Base-by-base conservation (phyloP, 2,113 vertebrate genomes). In the Tonatia bakeri region DNA sequence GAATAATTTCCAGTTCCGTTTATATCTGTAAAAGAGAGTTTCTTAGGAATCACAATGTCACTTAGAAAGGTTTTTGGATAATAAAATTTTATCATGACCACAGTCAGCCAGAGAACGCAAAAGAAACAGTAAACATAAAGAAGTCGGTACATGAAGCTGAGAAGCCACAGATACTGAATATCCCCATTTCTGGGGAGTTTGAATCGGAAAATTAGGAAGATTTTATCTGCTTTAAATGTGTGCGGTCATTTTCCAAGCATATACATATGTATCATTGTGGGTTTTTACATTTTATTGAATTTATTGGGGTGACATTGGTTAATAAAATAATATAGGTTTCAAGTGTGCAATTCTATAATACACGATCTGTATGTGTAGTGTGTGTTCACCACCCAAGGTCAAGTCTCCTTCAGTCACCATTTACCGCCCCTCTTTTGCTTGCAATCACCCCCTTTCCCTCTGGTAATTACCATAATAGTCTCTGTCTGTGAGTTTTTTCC, bases 31-130 rank as follows among this genome's bases (percentile, higher is more conserved):
- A 54, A 79, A 87, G 19, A 72, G 10, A 22, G 5, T 64, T 22
- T 38, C 12, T 12, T 50, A 77, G 13, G 33, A 81, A 95, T 91
- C 45, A 65, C 67, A 86, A n/a, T 47, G 47, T n/a, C 38, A 67
- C 83, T 93, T 86, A 77, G 59, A 92, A 92, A 94, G 33, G 83
- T 84, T 56, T 75, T 87, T 31, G 43, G 56, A 50, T 43, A 93
- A 90, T 28, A 76, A 94, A 88, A 69, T 93, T 61, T 90, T 67
- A 56, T 92, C 22, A 64, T 19, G 3, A 50, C 52, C 5, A 38
- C 15, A 82, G 8, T 64, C 22, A 80, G n/a, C 36, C 84, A 36
- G 26, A 64, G 36, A 87, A 75, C 11, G 52, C 8, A 54, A 82
- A 75, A 87, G 4, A 52, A 40, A 65, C 1, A 73, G 9, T 82